Base-by-base conservation (phyloP, 2,797 vertebrate species). In the Varecia variegata region DNA sequence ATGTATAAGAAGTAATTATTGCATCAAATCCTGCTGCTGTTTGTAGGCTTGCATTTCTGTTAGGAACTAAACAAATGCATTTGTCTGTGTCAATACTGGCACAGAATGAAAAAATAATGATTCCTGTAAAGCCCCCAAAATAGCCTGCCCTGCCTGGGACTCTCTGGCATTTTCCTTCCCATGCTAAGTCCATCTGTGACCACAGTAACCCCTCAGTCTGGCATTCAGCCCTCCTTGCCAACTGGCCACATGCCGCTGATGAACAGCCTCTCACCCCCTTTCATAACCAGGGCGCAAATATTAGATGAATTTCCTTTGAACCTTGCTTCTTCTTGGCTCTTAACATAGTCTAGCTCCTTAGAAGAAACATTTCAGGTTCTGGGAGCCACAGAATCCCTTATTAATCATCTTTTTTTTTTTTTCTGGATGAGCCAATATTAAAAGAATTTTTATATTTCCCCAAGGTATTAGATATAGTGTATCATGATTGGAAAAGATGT, bases 241-340 rank as follows among this genome's bases (percentile, higher is more conserved):
- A 92, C 96, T 97, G 97, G 93, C 81, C 65, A 77, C 96, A 96
- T 93, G 84, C 95, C 3, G 12, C 73, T 88, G 47, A 50, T 18
- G 83, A 87, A 86, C 56, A 95, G 87, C 47, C 73, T 92, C 54
- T 88, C 76, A 77, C 47, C 94, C 93, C 40, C 65, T 95, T 81
- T 95, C 43, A 90, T 89, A 94, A 80, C 79, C 76, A 92, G 93
- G 81, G 87, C 73, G 65, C 96, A 97, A 97, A 90, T 90, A 94
- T 97, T 94, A 97, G 84, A 98, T 96, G 97, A 95, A 98, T 98
- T 97, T 97, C 96, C 97, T 98, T 98, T 97, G 97, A 97, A 97
- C 97, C 54, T 93, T 77, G 93, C 84, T 97, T 95, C 92, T 52
- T 93, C 73, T 96, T 96, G 90, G 95, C 95, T 96, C 56, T 80